Evolutionary conservation across 2,888 invertebrate species (phyloP), one percentile per base, ranked within the genome.

Genomic region (Coenonympha glycerion): DNA sequence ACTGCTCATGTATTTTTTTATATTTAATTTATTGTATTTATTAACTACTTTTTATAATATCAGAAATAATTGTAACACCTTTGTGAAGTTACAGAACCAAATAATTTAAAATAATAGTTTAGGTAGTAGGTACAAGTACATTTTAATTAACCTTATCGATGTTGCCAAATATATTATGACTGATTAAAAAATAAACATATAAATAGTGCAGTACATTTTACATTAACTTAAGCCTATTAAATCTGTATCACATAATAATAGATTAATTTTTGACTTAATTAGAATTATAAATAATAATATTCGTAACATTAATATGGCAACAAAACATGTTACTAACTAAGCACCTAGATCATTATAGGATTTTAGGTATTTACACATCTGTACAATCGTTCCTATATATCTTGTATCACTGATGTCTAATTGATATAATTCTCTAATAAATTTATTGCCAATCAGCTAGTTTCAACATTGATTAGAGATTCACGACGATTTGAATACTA

Each of bases 241-340:
- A 65, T 71, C 69, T 76, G 71, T 85, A 84, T 86, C 85, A 85
- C 85, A 86, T 83, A 81, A 82, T 73, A 72, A 76, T 70, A 76
- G 65, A 78, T 79, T 79, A 79, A 79, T 80, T 80, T 80, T 79
- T 78, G 71, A 77, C 81, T 84, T 81, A 83, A 74, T 66, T 71
- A 73, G 73, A 74, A 74, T 76, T 78, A 85, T 84, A 86, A 82
- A 85, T 85, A 82, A 84, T 79, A 74, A 78, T 82, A 82, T 78
- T 69, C 79, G 79, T 84, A 83, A 80, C 71, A 77, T 82, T 86
- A 86, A 85, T 87, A 87, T 87, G 87, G 87, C 87, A 87, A 87
- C 86, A 79, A 82, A 85, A 85, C 77, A 81, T 75, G 79, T 81
- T 79, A 78, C 77, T 81, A 79, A 74, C 85, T 84, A 85, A 81